These are phyloP conservation scores for Calameuta pallipes DNA, from an alignment of 2,888 invertebrate species.

Conservation along the genomic window DNA sequence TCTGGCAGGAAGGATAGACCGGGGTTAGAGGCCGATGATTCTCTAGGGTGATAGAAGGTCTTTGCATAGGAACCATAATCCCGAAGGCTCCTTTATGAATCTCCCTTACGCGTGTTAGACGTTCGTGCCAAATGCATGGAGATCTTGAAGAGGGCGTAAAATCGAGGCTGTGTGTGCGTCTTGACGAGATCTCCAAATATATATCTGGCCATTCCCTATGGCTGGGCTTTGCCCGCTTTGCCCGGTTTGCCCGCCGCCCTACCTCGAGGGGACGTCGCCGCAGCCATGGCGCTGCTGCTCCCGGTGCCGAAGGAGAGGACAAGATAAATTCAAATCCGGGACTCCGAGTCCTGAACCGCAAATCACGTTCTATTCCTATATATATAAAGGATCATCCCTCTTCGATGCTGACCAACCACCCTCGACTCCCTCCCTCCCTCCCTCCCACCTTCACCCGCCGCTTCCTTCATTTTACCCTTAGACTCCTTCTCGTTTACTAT, in stretches of 20 bases:
- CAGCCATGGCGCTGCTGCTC: not conserved
- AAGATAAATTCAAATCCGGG: constrained; percentile 61
- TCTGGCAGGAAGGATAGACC: not conserved
- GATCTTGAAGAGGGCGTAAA: constrained; percentile 27
- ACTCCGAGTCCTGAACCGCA: constrained; percentile 55
- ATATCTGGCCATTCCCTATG: constrained; percentile 5
- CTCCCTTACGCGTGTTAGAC: constrained; percentile 16
- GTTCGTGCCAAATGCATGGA: constrained; percentile 25
- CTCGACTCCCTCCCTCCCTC: constrained; percentile 18
- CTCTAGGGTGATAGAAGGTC: constrained; percentile 11
- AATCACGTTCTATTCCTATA: constrained; percentile 59
- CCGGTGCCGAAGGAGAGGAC: constrained; percentile 26
- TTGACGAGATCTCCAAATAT: constrained; percentile 6
- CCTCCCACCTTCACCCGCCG: not conserved
- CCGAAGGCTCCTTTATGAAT: constrained; percentile 34
- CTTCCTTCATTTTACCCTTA: constrained; percentile 3
- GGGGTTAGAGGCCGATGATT: not conserved
- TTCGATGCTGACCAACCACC: constrained; percentile 54
- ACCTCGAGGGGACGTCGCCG: constrained; percentile 5
- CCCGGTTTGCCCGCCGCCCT: constrained; percentile 8
- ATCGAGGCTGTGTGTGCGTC: not conserved
- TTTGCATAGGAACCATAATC: constrained; percentile 35
- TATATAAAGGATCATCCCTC: constrained; percentile 60
- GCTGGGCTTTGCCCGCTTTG: constrained; percentile 8
- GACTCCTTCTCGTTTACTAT: not conserved